Evolutionary conservation across 1,140 invertebrate genomes (phyloP), one percentile per base, ranked within the genome.

Genomic region (Xylocopa sonorina): DNA sequence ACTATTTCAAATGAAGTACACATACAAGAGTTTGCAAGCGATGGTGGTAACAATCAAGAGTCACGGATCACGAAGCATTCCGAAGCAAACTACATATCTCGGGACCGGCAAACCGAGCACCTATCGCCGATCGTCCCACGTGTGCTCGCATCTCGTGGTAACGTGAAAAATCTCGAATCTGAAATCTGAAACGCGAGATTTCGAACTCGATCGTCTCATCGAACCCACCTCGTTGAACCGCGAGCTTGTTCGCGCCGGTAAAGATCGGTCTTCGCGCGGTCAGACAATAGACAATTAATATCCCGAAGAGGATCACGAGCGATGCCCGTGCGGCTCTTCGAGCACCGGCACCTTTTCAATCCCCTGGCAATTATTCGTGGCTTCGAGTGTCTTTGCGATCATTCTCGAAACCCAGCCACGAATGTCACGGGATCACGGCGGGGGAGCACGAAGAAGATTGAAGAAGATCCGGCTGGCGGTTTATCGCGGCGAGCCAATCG

Each of bases 221-320:
- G 46, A 46, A 24, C 38, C 43, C 24, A 43, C 18, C 27, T 21
- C 48, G 10, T 48, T 48, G 21, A 46, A 66, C n/a, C 32, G n/a
- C 10, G 38, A 18, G 18, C n/a, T 2, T 32, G 1, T 9, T 16
- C 10, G 14, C 24, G 10, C n/a, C n/a, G n/a, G n/a, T 48, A 32
- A 55, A 77, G 58, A 53, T 78, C 74, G 41, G 38, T 53, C 50
- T 77, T 32, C 34, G 18, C 5, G 41, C 18, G 10, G 38, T 24
- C 24, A 5, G 3, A 71, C 67, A 76, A 76, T 76, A 29, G 73
- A 38, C 63, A 77, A 77, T 77, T 77, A 77, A 77, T 68, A 58
- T 58, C 53, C 24, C 0, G 16, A 32, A 50, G 41, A 14, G 63
- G 41, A 77, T 77, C 51, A 58, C 53, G 64, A 68, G 46, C 43